phyloP scores from a whole-genome alignment of 2,113 vertebrate genomes.

The Sporophila hypoxantha region DNA sequence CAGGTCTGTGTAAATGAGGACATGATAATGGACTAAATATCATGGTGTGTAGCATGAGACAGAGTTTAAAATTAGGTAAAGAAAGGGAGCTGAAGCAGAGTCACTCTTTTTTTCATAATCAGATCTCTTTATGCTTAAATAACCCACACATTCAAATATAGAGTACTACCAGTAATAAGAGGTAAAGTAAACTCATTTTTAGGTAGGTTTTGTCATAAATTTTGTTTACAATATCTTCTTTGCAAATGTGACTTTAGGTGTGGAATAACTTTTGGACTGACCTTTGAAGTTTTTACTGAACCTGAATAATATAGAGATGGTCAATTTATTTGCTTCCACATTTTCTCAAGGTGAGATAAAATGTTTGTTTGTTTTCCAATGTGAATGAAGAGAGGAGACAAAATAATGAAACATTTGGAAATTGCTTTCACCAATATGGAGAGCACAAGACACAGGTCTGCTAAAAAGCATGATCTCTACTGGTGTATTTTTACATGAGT shows the following conservation, averaged over 20 bases:
- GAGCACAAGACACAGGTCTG: background rate
- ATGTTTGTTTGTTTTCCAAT: background rate
- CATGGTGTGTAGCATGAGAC: background rate
- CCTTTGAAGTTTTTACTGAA: background rate
- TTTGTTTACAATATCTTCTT: background rate
- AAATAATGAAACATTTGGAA: background rate
- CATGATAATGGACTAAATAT: background rate
- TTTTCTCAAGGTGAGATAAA: background rate
- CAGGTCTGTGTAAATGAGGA: background rate
- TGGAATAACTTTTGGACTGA: background rate
- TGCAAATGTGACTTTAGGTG: background rate
- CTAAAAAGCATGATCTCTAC: background rate
- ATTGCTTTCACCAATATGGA: background rate
- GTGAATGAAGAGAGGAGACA: background rate
- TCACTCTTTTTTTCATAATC: background rate
- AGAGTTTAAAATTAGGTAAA: background rate
- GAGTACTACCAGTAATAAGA: background rate
- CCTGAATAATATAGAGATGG: background rate
- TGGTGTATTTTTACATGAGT: background rate
- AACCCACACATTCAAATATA: background rate
- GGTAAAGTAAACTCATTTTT: background rate
- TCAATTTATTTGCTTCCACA: background rate
- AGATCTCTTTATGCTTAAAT: background rate
- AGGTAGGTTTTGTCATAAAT: background rate
- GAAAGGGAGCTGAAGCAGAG: background rate